Percentiles rank a stretch among this genome's conserved stretches.
Evolutionary conservation across 2,888 invertebrate genomes (phyloP).

Genomic region (Trissolcus japonicus): DNA sequence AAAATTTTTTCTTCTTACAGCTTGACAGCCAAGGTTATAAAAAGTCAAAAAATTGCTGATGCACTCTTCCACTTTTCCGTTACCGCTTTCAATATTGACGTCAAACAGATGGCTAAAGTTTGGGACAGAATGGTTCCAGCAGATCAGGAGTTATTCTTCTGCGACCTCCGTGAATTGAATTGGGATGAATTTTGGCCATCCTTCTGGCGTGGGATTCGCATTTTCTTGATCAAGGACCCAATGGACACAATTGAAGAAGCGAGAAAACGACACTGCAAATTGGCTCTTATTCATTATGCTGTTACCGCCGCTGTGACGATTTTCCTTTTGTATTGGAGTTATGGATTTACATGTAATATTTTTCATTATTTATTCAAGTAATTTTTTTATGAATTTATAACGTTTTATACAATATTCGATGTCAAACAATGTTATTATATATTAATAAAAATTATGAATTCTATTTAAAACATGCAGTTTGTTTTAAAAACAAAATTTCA

Average conservation of each 20-base stretch:
- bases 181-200: slow-evolving; percentile 58
- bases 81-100: slow-evolving; percentile 59
- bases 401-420: too few species aligned
- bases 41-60: neutral
- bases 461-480: too few species aligned
- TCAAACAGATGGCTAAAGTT: slow-evolving; percentile 58
- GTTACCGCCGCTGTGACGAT: slow-evolving; percentile 7
- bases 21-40: neutral
- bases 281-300: slow-evolving; percentile 40
- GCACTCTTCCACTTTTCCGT: slow-evolving; percentile 2
- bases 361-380: slow-evolving; percentile 6
- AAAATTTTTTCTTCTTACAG: too few species aligned
- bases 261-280: slow-evolving; percentile 21
- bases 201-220: slow-evolving; percentile 58
- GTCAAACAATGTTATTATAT: too few species aligned
- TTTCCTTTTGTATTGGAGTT: slow-evolving; percentile 23
- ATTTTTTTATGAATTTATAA: neutral
- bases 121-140: slow-evolving; percentile 60
- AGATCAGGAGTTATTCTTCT: slow-evolving; percentile 63
- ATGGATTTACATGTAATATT: slow-evolving; percentile 5
- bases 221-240: slow-evolving; percentile 60
- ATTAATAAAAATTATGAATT: too few species aligned
- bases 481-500: too few species aligned
- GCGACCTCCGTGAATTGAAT: slow-evolving; percentile 63
- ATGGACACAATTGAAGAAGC: slow-evolving; percentile 47